These are phyloP conservation scores for Nerophis lumbriciformis DNA, from an alignment of 2,113 vertebrate genomes.

Conservation along the genomic window DNA sequence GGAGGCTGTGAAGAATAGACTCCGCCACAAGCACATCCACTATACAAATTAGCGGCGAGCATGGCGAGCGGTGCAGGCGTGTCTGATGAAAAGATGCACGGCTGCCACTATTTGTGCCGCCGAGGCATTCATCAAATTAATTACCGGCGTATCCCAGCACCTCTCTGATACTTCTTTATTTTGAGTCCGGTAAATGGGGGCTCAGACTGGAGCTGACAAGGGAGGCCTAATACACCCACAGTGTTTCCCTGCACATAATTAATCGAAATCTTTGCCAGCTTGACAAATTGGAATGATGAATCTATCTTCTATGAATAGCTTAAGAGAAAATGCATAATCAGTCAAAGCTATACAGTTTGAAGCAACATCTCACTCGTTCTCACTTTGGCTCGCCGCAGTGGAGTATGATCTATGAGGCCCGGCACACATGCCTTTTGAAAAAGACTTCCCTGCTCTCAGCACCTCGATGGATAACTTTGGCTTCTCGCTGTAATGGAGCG, in stretches of 20 bases:
- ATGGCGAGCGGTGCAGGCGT: conserved; percentile 60
- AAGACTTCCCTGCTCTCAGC: conserved; percentile 65
- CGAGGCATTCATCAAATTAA: conserved; percentile 97
- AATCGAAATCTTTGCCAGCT: conserved; percentile 95
- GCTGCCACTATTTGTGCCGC: conserved; percentile 75
- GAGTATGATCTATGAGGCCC: conserved; percentile 86
- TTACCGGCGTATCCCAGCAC: conserved; percentile 81
- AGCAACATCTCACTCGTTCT: conserved; percentile 79
- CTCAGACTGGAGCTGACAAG: conserved; percentile 89
- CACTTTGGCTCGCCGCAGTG: conserved; percentile 62
- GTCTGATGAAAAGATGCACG: conserved; percentile 80
- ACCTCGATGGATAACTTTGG: conserved; percentile 88
- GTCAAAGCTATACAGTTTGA: conserved; percentile 89
- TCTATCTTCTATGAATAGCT: conserved; percentile 97
- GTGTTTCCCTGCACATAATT: conserved; percentile 87
- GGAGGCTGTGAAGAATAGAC: conserved; percentile 78
- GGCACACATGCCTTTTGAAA: conserved; percentile 76
- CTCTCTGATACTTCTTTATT: conserved; percentile 96
- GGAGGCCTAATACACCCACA: conserved; percentile 77
- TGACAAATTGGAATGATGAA: conserved; percentile 99
- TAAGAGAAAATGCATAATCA: conserved; percentile 95
- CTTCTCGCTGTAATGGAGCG: conserved; percentile 84
- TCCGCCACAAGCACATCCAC: conserved; percentile 68
- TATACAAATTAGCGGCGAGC: conserved; percentile 82
- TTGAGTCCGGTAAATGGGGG: conserved; percentile 93